A percentile compares a stretch with the other conserved stretches of the same genome.
phyloP scores from a whole-genome alignment of 2,113 vertebrate species.

The Gulo gulo region DNA sequence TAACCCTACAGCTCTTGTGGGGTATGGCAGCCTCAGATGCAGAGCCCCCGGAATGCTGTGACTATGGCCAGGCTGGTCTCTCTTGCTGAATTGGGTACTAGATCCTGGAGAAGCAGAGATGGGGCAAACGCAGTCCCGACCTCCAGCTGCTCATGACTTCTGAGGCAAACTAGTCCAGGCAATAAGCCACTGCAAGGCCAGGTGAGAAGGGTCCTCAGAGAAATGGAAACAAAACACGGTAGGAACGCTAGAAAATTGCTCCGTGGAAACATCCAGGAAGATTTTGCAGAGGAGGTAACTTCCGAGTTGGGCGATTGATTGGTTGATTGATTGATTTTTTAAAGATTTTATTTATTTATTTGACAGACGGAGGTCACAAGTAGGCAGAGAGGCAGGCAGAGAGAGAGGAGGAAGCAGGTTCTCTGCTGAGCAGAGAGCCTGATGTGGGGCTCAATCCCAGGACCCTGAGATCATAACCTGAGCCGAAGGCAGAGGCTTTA shows the following conservation, averaged over 20 bases:
- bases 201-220: neutral
- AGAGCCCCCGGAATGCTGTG: neutral
- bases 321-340: too few species aligned
- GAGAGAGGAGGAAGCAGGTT: too few species aligned
- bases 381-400: too few species aligned
- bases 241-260: neutral
- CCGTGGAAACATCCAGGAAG: neutral
- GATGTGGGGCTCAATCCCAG: too few species aligned
- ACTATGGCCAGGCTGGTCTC: neutral
- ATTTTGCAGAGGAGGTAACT: neutral
- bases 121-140: too few species aligned
- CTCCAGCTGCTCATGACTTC: neutral
- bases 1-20: neutral
- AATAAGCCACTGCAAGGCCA: neutral
- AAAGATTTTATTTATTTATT: too few species aligned
- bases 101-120: neutral
- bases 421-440: too few species aligned
- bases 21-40: neutral
- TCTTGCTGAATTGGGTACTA: neutral
- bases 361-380: too few species aligned
- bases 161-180: neutral
- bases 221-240: neutral
- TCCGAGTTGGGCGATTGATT: neutral
- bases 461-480: too few species aligned
- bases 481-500: too few species aligned